Conservation (phyloP, 2,888 invertebrate species). For the Tanytarsus gracilentus region DNA sequence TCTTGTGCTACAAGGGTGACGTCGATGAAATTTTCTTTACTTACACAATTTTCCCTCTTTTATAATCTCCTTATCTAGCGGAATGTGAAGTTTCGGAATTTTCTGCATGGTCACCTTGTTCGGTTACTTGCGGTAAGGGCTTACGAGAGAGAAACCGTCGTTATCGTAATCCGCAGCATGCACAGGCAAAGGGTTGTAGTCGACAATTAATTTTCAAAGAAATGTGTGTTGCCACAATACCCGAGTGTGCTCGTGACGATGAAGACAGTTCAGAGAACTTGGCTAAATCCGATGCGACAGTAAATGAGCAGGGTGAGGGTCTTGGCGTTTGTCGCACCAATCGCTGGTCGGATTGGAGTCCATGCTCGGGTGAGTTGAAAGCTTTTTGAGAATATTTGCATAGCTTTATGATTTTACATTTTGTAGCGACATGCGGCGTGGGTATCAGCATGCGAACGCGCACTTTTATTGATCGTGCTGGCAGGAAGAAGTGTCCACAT, state of each 20-base stretch:
- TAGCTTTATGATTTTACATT: conserved; percentile 54
- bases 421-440: conserved; percentile 75
- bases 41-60: conserved; percentile 1
- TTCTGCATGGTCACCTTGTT: conserved; percentile 69
- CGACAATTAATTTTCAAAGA: conserved; percentile 76
- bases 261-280: conserved; percentile 40
- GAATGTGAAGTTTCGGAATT: conserved; percentile 74
- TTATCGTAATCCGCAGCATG: conserved; percentile 62
- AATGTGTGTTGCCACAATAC: conserved; percentile 71
- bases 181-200: conserved; percentile 58
- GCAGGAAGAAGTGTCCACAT: conserved; percentile 72
- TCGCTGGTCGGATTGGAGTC: conserved; percentile 36
- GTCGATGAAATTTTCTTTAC: too few species aligned
- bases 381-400: not conserved
- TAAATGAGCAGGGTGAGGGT: conserved; percentile 40
- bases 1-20: too few species aligned
- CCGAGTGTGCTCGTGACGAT: conserved; percentile 52
- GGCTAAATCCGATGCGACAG: conserved; percentile 37
- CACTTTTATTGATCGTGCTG: conserved; percentile 63
- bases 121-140: conserved; percentile 83
- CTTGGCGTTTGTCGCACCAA: conserved; percentile 40
- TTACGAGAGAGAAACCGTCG: conserved; percentile 65
- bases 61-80: conserved; percentile 48
- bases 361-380: conserved; percentile 8
- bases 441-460: conserved; percentile 68